phyloP scores from a whole-genome alignment of 2,113 vertebrate genomes.

The Microcebus ravelobensis region DNA sequence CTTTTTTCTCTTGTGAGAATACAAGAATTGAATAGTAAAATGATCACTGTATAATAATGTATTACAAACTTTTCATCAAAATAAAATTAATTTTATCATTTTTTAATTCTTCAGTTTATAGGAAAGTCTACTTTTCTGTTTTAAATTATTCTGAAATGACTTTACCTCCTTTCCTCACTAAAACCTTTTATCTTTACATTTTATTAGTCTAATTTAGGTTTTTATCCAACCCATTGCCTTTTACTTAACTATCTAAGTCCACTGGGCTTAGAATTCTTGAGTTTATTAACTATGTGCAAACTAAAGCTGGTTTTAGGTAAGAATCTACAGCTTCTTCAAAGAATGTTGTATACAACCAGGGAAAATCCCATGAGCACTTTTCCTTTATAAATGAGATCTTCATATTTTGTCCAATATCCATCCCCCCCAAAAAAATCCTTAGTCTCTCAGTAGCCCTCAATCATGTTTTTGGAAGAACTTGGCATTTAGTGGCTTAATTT shows the following conservation, averaged over 20 bases:
- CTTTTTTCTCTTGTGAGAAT: background rate
- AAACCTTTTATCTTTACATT: slow-evolving; percentile 81
- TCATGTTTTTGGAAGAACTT: background rate
- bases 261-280: slow-evolving; percentile 68
- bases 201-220: slow-evolving; percentile 80
- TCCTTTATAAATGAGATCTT: slow-evolving; percentile 62
- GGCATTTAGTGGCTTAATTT: background rate
- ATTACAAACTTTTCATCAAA: slow-evolving; percentile 77
- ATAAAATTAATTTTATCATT: slow-evolving; percentile 77
- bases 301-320: slow-evolving; percentile 72
- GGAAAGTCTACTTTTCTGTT: slow-evolving; percentile 65
- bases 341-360: background rate
- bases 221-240: slow-evolving; percentile 82
- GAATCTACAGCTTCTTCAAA: slow-evolving; percentile 60
- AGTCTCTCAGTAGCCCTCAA: background rate
- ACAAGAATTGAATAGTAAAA: background rate
- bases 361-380: slow-evolving; percentile 56
- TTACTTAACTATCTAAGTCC: slow-evolving; percentile 80
- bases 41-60: background rate
- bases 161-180: background rate
- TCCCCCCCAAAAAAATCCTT: background rate
- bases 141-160: slow-evolving; percentile 73
- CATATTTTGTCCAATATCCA: background rate
- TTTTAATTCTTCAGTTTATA: slow-evolving; percentile 74
- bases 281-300: slow-evolving; percentile 65